Base-by-base conservation (phyloP, 2,888 invertebrate genomes). In the Endotricha flammealis region DNA sequence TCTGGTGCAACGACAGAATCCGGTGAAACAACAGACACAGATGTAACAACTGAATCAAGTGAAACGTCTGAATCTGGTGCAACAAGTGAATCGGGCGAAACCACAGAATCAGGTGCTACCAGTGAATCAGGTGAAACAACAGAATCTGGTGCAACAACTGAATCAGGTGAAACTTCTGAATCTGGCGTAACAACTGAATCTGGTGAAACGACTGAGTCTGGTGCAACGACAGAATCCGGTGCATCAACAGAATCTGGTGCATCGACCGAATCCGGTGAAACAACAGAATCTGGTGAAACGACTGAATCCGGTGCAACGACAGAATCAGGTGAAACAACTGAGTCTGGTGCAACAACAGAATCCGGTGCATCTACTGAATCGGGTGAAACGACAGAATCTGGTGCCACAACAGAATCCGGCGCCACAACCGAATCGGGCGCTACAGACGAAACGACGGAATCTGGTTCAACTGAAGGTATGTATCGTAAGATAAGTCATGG, bases 281-380 rank as follows among this genome's bases (percentile, higher is more conserved):
- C 54, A 4, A 38, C 46, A 6, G 20, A n/a, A 8, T 24, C 41
- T 24, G 31, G 34, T 2, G 38, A 37, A 8, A 39, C 42, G 5
- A 35, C 43, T 12, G 42, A 40, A 38, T 32, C 20, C 20, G 40
- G 36, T 11, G 38, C 41, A 9, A 48, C 44, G 20, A 46, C 36
- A 8, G 33, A 32, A 34, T 33, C 42, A 9, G 44, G 29, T 30
- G 45, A 31, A 27, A 33, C 40, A 3, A 48, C 50, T 13, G 44
- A 47, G 20, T 36, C 43, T 4, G 44, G 32, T 33, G 45, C 22
- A 28, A 33, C 42, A 2, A 49, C 53, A 9, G 45, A 46, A 29
- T 38, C 44, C 1, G 43, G 10, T 12, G 24, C n/a, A 17, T 27
- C 32, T 13, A 22, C 36, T 6, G 20, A 27, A 12, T 13, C 31